Conservation (phyloP, 1,140 invertebrate species). For the Cecropterus lyciades region DNA sequence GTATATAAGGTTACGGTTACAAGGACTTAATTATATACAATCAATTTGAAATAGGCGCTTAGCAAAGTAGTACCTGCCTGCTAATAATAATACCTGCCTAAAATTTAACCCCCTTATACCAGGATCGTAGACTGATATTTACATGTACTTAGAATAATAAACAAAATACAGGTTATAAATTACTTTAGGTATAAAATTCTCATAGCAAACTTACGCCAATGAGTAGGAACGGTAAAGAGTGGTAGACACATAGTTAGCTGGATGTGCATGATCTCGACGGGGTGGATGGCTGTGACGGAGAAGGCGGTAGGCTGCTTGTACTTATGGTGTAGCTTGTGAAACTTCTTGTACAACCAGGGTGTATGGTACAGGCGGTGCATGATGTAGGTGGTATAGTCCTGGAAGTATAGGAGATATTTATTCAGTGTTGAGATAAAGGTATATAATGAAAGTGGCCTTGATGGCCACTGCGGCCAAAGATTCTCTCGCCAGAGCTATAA, state of each 20-base stretch:
- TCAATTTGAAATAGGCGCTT: too few relatives aligned
- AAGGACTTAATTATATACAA: too few relatives aligned
- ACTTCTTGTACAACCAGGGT: constrained; percentile 88
- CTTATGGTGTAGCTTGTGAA: constrained; percentile 90
- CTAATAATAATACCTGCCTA: too few relatives aligned
- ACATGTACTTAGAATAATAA: too few relatives aligned
- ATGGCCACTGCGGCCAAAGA: too few relatives aligned
- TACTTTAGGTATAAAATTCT: not conserved
- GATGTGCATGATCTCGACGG: constrained; percentile 87
- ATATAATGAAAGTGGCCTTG: too few relatives aligned
- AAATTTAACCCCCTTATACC: too few relatives aligned
- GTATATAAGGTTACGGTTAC: too few relatives aligned
- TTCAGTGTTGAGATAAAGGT: too few relatives aligned
- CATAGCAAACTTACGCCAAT: constrained; percentile 86
- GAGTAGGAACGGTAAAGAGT: constrained; percentile 85
- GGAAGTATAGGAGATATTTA: constrained; percentile 38
- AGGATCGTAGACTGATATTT: too few relatives aligned
- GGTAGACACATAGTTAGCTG: constrained; percentile 85
- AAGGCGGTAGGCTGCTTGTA: constrained; percentile 91
- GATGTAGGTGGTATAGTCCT: constrained; percentile 90
- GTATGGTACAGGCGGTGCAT: constrained; percentile 88
- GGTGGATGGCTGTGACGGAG: constrained; percentile 90
- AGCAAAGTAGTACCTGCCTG: too few relatives aligned
- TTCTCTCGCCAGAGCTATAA: too few relatives aligned
- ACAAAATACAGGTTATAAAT: not conserved